A percentile compares a stretch with the other conserved stretches of the same genome.
phyloP scores from a whole-genome alignment of 2,888 invertebrate species.

The Dorcus parallelipipedus region DNA sequence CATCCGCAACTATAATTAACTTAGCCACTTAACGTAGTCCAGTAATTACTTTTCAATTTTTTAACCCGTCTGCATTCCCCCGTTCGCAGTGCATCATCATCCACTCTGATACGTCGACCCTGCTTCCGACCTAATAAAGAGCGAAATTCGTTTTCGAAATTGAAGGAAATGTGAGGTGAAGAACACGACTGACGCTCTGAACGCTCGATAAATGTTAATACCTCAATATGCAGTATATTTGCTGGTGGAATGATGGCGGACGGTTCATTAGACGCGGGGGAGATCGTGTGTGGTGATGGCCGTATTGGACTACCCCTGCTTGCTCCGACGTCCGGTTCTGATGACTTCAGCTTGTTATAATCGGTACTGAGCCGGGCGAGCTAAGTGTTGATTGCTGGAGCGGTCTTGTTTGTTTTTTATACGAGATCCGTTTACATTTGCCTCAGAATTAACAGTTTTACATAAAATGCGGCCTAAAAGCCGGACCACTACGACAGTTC shows the following conservation, averaged over 20 bases:
- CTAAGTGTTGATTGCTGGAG: slow-evolving; percentile 23
- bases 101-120: too few species aligned
- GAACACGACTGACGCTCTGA: slow-evolving; percentile 14
- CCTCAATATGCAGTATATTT: slow-evolving; percentile 51
- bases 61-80: too few species aligned
- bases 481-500: too few species aligned
- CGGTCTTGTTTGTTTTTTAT: too few species aligned
- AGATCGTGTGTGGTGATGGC: slow-evolving; percentile 8
- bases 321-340: slow-evolving; percentile 22
- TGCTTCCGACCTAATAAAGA: too few species aligned
- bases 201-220: slow-evolving; percentile 48
- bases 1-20: too few species aligned
- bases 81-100: too few species aligned
- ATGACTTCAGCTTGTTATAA: slow-evolving; percentile 25
- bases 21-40: too few species aligned
- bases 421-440: too few species aligned
- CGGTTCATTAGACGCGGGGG: slow-evolving; percentile 35
- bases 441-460: too few species aligned
- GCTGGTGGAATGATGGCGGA: slow-evolving; percentile 37
- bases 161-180: slow-evolving; percentile 18
- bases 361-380: slow-evolving; percentile 18
- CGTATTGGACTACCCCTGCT: slow-evolving; percentile 12
- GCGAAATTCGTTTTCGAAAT: slow-evolving; percentile 18
- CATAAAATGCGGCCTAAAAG: too few species aligned
- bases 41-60: too few species aligned